A percentile compares a stretch with the other conserved stretches of the same genome.
phyloP scores from a whole-genome alignment of 2,888 invertebrate genomes.

The Drosophila neonasuta region DNA sequence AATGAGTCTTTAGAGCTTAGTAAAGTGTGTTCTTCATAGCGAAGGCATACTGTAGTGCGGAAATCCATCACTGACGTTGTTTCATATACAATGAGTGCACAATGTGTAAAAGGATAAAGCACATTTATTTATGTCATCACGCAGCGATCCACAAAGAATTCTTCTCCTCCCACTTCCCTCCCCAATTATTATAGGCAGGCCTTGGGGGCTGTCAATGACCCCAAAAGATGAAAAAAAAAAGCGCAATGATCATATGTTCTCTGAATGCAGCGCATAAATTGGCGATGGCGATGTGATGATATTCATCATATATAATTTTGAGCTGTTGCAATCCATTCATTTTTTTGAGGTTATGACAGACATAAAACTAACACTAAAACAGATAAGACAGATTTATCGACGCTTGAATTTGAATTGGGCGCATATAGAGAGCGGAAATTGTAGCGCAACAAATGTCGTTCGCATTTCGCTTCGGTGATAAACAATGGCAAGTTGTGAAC shows the following conservation, averaged over 20 bases:
- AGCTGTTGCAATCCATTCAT: not conserved
- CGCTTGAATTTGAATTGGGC: slow-evolving; percentile 24
- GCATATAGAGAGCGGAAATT: slow-evolving; percentile 34
- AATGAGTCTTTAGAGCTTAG: not conserved
- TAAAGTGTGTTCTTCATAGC: not conserved
- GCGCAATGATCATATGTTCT: not conserved
- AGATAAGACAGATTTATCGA: slow-evolving; percentile 27
- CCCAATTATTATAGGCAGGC: slow-evolving; percentile 5
- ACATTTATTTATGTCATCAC: slow-evolving; percentile 21
- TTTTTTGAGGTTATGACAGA: slow-evolving; percentile 10
- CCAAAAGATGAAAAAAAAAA: slow-evolving; percentile 7
- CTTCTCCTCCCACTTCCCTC: not conserved
- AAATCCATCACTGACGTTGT: slow-evolving; percentile 16
- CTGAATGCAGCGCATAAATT: slow-evolving; percentile 9
- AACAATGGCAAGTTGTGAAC: slow-evolving; percentile 33
- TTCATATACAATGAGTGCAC: slow-evolving; percentile 4
- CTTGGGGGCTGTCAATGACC: slow-evolving; percentile 21
- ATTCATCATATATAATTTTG: slow-evolving; percentile 3
- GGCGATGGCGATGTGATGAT: not conserved
- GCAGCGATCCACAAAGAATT: not conserved
- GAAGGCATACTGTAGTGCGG: not conserved
- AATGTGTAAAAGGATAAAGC: slow-evolving; percentile 19
- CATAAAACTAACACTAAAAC: slow-evolving; percentile 5
- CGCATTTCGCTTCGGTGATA: slow-evolving; percentile 24
- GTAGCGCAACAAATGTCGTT: slow-evolving; percentile 34